Base-by-base conservation (phyloP, 2,888 invertebrate species). In the Hirtodrosophila histrioides region DNA sequence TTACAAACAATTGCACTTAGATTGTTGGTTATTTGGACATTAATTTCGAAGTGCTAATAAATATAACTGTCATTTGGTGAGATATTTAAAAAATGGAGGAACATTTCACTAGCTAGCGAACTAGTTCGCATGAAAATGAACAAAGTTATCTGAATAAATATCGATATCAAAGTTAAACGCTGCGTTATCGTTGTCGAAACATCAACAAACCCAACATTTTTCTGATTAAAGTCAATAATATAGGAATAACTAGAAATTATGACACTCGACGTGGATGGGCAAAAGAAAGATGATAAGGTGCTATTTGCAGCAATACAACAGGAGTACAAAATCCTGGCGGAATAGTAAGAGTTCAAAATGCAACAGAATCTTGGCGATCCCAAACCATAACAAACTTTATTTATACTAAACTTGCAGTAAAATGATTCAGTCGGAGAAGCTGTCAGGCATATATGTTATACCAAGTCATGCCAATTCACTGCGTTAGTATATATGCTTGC, bases 401-500 rank as follows among this genome's bases (percentile, higher is more conserved):
- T 27, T 27, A 4, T 12, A 4, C 11, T 17, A 17, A 17, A 31
- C 10, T 90, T 69, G 17, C 27, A 97, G 97, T 91, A 95, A 97
- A 91, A 95, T 96, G 94, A 92, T 97, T 74, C 95, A 95, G 89
- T 95, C 95, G 51, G 97, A 98, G 92, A 95, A 96, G 90, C 92
- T 97, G 76, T 95, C 95, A 86, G 98, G 98, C 49, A 94, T 98
- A 63, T 98, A 98, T 92, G 96, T 98, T 12, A 97, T 98, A 91
- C 98, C 98, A 60, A 97, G 98, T 45, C 95, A 95, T 88, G 95
- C 95, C 87, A 95, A 95, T 89, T 95, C 96, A 51, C 94, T 96
- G 87, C 89, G 97, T 97, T 93, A 94, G 95, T 94, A 35, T 24
- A n/a, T 27, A 12, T 6, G 9, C n/a, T 17, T 31, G 35, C n/a